Evolutionary conservation across 2,888 invertebrate species (phyloP).

Genomic region (Frankliniella fusca): DNA sequence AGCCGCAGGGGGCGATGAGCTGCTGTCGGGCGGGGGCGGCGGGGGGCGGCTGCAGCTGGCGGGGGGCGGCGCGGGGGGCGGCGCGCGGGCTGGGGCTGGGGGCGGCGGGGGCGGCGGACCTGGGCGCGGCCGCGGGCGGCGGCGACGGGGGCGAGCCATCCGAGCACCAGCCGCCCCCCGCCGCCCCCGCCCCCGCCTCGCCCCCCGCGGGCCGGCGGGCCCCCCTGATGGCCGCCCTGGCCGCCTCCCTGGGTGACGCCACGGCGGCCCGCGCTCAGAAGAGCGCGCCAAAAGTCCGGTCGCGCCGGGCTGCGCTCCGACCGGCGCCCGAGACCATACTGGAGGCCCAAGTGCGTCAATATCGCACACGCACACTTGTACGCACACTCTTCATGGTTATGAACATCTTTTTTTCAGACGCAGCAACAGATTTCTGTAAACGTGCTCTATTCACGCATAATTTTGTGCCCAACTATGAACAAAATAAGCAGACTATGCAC

Average conservation of each 20-base stretch:
- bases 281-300: not conserved
- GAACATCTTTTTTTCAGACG: too few species aligned
- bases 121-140: not conserved
- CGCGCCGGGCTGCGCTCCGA: not conserved
- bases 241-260: not conserved
- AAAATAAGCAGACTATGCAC: too few species aligned
- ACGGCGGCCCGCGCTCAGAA: not conserved
- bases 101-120: not conserved
- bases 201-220: not conserved
- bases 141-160: too few species aligned
- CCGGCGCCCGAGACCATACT: not conserved
- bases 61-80: not conserved
- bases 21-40: not conserved
- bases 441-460: too few species aligned
- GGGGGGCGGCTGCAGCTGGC: not conserved
- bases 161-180: not conserved
- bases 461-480: too few species aligned
- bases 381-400: too few species aligned
- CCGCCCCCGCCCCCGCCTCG: not conserved
- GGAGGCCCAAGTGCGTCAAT: not conserved
- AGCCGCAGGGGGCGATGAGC: not conserved
- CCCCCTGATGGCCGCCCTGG: not conserved
- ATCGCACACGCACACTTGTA: too few species aligned
- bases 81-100: not conserved
- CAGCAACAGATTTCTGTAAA: too few species aligned